These are phyloP conservation scores for Numenius arquata DNA, from an alignment of 2,113 vertebrate genomes.

Conservation along the genomic window DNA sequence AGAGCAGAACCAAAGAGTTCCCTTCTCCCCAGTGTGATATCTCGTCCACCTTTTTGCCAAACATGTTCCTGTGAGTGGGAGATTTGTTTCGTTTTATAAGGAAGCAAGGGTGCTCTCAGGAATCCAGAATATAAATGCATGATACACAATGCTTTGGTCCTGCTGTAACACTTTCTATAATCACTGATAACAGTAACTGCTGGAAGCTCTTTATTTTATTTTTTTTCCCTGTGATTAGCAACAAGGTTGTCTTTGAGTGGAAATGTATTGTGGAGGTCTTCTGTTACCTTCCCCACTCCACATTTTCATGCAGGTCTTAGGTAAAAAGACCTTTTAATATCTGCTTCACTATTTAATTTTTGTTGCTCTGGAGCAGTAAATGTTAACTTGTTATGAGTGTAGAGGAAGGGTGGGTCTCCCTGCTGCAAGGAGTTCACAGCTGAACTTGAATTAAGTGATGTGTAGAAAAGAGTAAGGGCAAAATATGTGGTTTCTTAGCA, in stretches of 20 bases:
- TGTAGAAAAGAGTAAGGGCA: not conserved
- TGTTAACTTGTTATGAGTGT: not conserved
- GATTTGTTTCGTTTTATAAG: not conserved
- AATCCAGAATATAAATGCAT: not conserved
- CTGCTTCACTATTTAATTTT: not conserved
- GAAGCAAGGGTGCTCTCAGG: not conserved
- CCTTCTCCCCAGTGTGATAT: not conserved
- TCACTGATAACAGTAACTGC: not conserved
- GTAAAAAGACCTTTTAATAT: not conserved
- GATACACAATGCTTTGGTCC: not conserved
- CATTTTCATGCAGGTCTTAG: not conserved
- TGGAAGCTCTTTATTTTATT: not conserved
- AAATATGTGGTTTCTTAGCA: not conserved
- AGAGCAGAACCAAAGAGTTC: not conserved
- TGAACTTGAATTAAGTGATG: not conserved
- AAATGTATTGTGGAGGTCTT: not conserved
- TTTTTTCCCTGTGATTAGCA: not conserved
- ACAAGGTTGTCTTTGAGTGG: not conserved
- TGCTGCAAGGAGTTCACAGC: not conserved
- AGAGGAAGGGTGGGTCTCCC: not conserved
- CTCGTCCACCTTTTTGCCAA: not conserved
- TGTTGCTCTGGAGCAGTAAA: not conserved
- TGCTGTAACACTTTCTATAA: not conserved
- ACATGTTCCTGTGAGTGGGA: not conserved
- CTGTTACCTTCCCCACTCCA: accelerated